These are phyloP conservation scores for Scartelaos histophorus DNA, from an alignment of 2,113 vertebrate species.

Conservation along the genomic window DNA sequence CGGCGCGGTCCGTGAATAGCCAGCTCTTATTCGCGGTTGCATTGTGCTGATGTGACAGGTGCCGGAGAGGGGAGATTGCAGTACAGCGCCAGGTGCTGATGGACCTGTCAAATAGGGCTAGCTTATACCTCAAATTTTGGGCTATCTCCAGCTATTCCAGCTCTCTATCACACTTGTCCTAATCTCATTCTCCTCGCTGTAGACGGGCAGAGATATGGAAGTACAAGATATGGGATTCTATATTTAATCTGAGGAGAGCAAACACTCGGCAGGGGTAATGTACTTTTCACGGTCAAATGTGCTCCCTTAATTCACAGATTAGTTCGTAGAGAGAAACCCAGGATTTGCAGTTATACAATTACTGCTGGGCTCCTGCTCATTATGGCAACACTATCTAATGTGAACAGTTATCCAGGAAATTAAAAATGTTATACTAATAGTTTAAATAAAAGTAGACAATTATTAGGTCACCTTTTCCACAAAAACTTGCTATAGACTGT, in stretches of 20 bases:
- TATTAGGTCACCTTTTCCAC: background rate
- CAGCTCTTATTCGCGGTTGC: conserved; percentile 42
- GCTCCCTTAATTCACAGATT: conserved; percentile 28
- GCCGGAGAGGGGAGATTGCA: conserved; percentile 55
- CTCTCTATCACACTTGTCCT: conserved; percentile 42
- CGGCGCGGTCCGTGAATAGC: conserved; percentile 58
- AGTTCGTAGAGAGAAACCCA: background rate
- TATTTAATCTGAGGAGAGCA: conserved; percentile 48
- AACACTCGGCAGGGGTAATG: conserved; percentile 40
- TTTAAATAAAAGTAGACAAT: background rate
- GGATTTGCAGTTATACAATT: background rate
- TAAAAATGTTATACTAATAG: background rate
- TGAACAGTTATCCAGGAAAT: background rate
- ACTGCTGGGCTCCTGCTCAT: background rate
- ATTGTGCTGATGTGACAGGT: conserved; percentile 62
- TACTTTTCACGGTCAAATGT: conserved; percentile 36
- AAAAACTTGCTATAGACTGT: too few relatives aligned
- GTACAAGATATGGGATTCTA: conserved; percentile 19
- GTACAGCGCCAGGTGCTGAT: conserved; percentile 41
- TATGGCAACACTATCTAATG: background rate
- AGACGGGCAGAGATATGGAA: conserved; percentile 21
- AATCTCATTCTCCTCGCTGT: conserved; percentile 56
- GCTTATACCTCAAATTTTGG: conserved; percentile 28
- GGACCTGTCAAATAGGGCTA: conserved; percentile 39
- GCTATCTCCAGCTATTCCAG: conserved; percentile 47